Percentiles rank a stretch among this genome's conserved stretches.
These are phyloP conservation scores for Macrostomum lignano DNA, from an alignment of 1,140 invertebrate genomes.

Conservation along the genomic window DNA sequence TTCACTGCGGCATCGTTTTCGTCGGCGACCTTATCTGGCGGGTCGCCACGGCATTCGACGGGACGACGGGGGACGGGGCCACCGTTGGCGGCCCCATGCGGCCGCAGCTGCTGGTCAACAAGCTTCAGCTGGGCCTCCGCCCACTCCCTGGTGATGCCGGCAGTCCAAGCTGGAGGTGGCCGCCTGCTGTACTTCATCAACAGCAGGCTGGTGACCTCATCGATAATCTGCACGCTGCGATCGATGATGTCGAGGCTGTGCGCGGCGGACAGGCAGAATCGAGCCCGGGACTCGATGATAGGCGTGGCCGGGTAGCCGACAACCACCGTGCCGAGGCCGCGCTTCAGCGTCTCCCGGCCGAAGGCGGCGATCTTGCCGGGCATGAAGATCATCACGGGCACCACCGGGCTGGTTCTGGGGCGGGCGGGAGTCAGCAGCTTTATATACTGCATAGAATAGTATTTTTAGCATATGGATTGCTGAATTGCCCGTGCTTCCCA, in stretches of 20 bases:
- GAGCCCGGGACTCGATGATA: conserved; percentile 59
- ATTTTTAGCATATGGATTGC: no score
- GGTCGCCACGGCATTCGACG: no score
- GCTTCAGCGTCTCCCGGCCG: conserved; percentile 46
- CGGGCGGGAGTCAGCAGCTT: no score
- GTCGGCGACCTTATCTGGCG: no score
- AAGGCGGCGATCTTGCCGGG: conserved; percentile 58
- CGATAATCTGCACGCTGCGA: conserved; percentile 17
- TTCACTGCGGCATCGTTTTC: no score
- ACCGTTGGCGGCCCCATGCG: no score
- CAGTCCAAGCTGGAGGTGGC: conserved; percentile 1
- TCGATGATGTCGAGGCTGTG: conserved; percentile 86
- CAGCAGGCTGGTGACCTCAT: background rate
- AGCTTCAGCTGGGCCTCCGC: no score
- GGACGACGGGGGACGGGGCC: no score
- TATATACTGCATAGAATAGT: no score
- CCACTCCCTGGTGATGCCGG: no score
- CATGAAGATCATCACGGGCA: conserved; percentile 70
- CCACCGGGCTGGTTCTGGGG: conserved; percentile 80
- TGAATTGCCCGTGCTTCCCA: no score
- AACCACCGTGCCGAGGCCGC: conserved; percentile 64
- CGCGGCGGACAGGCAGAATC: conserved; percentile 77
- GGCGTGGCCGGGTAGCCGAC: conserved; percentile 95
- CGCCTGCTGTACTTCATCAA: conserved; percentile 1
- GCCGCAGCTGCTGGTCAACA: no score